phyloP scores from a whole-genome alignment of 1,140 invertebrate species.

The Bacillus rossius region DNA sequence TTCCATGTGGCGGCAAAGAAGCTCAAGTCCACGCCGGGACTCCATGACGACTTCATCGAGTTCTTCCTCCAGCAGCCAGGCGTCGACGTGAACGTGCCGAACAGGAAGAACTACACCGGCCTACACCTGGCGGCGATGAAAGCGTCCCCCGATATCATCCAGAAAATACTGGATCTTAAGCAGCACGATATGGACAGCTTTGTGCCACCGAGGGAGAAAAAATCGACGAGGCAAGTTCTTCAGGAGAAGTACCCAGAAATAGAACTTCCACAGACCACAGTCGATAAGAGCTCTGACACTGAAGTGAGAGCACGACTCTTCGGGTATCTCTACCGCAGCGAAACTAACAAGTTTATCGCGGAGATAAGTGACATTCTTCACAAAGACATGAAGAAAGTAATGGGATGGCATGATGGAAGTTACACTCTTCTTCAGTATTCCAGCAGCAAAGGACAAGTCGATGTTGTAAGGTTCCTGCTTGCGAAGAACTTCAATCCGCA shows the following conservation, averaged over 20 bases:
- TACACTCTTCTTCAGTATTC: neutral
- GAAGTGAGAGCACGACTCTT: neutral
- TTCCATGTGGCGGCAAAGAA: constrained; percentile 3
- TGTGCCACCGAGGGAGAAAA: neutral
- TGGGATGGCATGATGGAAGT: neutral
- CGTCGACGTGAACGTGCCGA: constrained; percentile 24
- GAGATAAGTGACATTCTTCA: neutral
- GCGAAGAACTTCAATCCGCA: neutral
- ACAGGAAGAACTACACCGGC: constrained; percentile 27
- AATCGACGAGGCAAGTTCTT: neutral
- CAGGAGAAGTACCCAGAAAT: neutral
- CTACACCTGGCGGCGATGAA: constrained; percentile 30
- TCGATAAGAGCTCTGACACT: neutral
- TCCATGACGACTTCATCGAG: constrained; percentile 3
- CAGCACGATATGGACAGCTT: neutral
- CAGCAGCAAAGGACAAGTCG: too few relatives aligned
- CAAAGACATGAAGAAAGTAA: neutral
- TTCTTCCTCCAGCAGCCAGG: constrained; percentile 20
- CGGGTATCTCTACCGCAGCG: neutral
- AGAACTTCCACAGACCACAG: neutral
- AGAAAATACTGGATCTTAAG: neutral
- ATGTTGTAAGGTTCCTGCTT: too few relatives aligned
- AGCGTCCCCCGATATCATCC: constrained; percentile 29
- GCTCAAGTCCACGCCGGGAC: neutral
- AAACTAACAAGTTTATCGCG: neutral